phyloP scores from a whole-genome alignment of 37 sponge, comb jelly and placozoan genomes.

The Geodia barretti region DNA sequence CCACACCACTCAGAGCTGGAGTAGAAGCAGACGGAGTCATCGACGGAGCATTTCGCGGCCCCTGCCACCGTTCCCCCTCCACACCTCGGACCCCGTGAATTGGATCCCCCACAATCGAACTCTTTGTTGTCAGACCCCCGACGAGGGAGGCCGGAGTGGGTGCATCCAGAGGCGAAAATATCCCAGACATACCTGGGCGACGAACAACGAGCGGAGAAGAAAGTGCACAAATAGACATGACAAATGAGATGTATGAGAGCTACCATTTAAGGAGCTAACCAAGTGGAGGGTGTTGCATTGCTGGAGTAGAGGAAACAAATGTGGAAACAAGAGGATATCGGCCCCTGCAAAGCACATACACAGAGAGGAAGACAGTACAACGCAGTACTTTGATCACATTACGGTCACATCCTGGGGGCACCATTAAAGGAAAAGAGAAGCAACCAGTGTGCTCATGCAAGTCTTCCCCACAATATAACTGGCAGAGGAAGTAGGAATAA shows the following conservation, averaged over 20 bases:
- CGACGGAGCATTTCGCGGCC: not conserved
- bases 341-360: not conserved
- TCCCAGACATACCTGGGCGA: not conserved
- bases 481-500: too few species aligned
- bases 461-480: too few species aligned
- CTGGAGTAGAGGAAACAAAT: not conserved
- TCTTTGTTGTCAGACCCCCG: too few species aligned
- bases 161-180: constrained; percentile 32
- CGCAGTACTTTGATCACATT: too few species aligned
- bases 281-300: not conserved
- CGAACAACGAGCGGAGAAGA: too few species aligned
- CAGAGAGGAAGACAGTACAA: too few species aligned
- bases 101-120: too few species aligned
- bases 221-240: not conserved
- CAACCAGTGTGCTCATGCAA: too few species aligned
- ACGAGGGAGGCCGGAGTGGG: not conserved
- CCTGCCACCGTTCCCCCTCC: not conserved
- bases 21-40: not conserved
- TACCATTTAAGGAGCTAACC: too few species aligned
- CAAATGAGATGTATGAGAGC: not conserved
- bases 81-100: too few species aligned
- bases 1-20: not conserved
- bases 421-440: too few species aligned
- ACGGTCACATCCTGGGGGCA: too few species aligned
- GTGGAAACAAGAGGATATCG: not conserved